A percentile compares a stretch with the other conserved stretches of the same genome.
phyloP scores from a whole-genome alignment of 2,888 invertebrate species.

The Sarcophaga subvicina region DNA sequence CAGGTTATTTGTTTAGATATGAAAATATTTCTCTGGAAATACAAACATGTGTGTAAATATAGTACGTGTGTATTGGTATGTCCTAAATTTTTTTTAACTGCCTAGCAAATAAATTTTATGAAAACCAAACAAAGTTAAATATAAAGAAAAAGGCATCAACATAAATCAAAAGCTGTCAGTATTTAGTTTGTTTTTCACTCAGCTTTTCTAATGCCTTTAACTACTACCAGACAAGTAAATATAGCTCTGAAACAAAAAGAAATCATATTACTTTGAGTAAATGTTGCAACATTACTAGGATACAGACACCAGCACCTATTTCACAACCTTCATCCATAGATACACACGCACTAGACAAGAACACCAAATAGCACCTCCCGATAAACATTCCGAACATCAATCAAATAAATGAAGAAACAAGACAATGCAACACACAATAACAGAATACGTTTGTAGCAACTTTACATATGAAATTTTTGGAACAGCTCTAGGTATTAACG shows the following conservation, averaged over 20 bases:
- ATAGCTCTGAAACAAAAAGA: not conserved
- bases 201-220: slow-evolving; percentile 8
- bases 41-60: not conserved
- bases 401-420: slow-evolving; percentile 34
- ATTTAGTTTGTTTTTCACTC: slow-evolving; percentile 22
- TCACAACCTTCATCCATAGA: too few species aligned
- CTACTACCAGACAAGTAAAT: not conserved
- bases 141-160: not conserved
- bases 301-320: not conserved
- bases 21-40: not conserved
- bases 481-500: not conserved
- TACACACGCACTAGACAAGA: not conserved
- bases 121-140: not conserved
- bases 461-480: slow-evolving; percentile 17
- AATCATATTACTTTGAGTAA: not conserved
- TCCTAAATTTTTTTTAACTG: not conserved
- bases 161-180: slow-evolving; percentile 11
- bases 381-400: slow-evolving; percentile 39
- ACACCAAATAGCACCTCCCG: not conserved
- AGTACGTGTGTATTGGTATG: not conserved
- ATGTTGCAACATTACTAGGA: not conserved
- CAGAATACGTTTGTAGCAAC: slow-evolving; percentile 18
- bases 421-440: not conserved
- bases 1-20: not conserved
- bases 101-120: not conserved